phyloP scores from a whole-genome alignment of 2,888 invertebrate genomes.

The Lasioglossum figueresi region DNA sequence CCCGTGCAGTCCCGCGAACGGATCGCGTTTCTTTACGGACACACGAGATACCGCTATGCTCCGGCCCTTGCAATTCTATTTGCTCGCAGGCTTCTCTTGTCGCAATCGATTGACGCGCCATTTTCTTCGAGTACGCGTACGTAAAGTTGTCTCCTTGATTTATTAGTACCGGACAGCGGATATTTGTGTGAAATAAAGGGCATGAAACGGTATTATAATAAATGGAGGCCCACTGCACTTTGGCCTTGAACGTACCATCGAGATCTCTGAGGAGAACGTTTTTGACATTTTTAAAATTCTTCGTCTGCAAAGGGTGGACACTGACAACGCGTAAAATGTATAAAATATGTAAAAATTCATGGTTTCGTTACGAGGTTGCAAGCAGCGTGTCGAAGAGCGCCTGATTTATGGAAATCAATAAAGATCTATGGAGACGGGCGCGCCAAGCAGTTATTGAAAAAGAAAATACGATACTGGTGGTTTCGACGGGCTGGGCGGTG shows the following conservation, averaged over 20 bases:
- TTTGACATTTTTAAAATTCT: neutral
- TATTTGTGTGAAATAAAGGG: neutral
- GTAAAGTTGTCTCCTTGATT: neutral
- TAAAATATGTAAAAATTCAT: neutral
- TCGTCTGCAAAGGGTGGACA: neutral
- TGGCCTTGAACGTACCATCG: neutral
- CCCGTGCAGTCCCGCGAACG: neutral
- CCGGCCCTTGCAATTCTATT: neutral
- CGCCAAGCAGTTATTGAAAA: neutral
- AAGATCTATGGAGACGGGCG: neutral
- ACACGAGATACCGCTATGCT: neutral
- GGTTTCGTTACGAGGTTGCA: neutral
- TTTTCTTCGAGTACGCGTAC: neutral
- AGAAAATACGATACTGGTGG: constrained; percentile 17
- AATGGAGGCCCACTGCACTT: neutral
- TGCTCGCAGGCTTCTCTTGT: neutral
- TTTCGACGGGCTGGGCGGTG: constrained; percentile 19
- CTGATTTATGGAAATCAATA: neutral
- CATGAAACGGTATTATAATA: neutral
- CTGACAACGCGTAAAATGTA: neutral
- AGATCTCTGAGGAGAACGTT: neutral
- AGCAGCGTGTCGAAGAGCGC: neutral
- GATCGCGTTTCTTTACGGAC: neutral
- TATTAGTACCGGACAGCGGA: fast-evolving
- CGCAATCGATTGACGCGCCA: neutral